Conservation (phyloP, 2,113 vertebrate species). For the Nannospalax galili region DNA sequence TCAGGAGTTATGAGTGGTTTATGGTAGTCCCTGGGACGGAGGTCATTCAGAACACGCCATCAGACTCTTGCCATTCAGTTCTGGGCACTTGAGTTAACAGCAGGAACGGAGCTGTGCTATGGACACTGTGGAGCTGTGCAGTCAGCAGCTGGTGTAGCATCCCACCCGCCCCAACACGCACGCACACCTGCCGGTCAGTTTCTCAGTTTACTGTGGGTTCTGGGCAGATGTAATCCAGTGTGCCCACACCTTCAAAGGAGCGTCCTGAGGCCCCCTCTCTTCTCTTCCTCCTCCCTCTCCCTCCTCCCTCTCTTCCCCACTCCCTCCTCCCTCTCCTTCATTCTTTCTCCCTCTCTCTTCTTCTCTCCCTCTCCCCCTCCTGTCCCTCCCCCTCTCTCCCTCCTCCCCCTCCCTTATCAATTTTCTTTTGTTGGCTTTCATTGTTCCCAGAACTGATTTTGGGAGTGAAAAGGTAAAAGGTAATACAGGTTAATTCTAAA, state of each 20-base stretch:
- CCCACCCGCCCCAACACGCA: not conserved
- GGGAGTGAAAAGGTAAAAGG: not conserved
- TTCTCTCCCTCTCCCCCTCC: not conserved
- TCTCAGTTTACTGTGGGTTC: slow-evolving; percentile 9
- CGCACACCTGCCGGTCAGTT: not conserved
- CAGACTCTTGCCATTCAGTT: slow-evolving; percentile 20
- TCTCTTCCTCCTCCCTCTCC: not conserved
- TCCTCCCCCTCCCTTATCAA: not conserved
- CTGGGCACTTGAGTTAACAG: not conserved
- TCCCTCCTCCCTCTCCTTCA: no score
- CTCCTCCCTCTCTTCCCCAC: no score
- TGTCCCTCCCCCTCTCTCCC: not conserved
- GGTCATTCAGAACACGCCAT: not conserved
- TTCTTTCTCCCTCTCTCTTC: fast-evolving
- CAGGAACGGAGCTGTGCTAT: not conserved
- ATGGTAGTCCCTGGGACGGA: not conserved
- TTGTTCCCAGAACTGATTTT: not conserved
- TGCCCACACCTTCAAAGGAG: not conserved
- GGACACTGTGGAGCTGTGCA: not conserved
- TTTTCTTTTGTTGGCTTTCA: not conserved
- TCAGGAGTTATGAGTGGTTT: not conserved
- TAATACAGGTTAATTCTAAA: not conserved
- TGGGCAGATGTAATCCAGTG: not conserved
- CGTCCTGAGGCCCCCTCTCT: not conserved
- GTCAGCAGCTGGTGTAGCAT: not conserved